phyloP scores from a whole-genome alignment of 2,888 invertebrate genomes.

The Philaethria dido region DNA sequence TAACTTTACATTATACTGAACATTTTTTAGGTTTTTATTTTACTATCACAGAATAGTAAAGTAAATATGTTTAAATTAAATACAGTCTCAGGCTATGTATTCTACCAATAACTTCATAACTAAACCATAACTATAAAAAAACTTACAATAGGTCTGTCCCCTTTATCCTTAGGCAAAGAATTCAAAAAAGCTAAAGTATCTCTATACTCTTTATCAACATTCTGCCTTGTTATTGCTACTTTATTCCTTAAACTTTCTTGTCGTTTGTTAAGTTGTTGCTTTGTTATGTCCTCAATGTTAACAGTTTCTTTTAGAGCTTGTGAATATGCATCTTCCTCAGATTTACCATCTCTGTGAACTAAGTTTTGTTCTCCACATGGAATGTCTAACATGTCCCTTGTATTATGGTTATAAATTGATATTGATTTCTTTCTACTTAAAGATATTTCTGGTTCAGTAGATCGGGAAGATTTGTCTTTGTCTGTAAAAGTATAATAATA shows the following conservation, averaged over 20 bases:
- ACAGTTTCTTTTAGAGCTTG: slow-evolving; percentile 65
- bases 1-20: too few species aligned
- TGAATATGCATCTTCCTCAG: slow-evolving; percentile 70
- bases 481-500: slow-evolving; percentile 45
- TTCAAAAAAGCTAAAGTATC: slow-evolving; percentile 74
- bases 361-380: slow-evolving; percentile 53
- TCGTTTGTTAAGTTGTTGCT: slow-evolving; percentile 55
- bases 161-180: slow-evolving; percentile 64
- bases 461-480: slow-evolving; percentile 50
- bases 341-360: slow-evolving; percentile 59
- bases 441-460: slow-evolving; percentile 46
- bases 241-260: slow-evolving; percentile 62
- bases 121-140: background rate
- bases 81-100: too few species aligned
- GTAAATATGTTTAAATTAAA: too few species aligned
- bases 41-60: too few species aligned
- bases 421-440: slow-evolving; percentile 59
- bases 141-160: slow-evolving; percentile 64
- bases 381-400: slow-evolving; percentile 61
- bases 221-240: slow-evolving; percentile 85
- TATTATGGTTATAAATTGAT: slow-evolving; percentile 69
- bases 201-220: slow-evolving; percentile 79
- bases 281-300: slow-evolving; percentile 43
- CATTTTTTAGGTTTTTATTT: too few species aligned
- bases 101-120: too few species aligned